Evolutionary conservation across 2,113 vertebrate genomes (phyloP).

Genomic region (Oryctolagus cuniculus): DNA sequence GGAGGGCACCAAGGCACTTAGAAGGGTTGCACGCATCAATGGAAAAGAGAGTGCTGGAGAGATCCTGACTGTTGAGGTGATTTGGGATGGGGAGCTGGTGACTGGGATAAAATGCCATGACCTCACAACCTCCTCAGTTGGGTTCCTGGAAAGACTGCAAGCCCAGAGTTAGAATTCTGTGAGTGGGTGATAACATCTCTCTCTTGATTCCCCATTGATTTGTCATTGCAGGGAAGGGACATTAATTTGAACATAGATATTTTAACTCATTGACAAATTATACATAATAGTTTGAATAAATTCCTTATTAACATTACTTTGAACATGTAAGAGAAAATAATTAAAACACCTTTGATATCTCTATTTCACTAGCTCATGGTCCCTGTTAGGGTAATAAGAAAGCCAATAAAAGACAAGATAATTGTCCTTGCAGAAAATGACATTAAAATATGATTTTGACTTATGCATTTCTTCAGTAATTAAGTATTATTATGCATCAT

Average conservation of each 20-base stretch:
- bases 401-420: background rate
- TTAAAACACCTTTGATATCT: background rate
- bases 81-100: background rate
- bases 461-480: background rate
- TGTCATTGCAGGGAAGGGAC: no score
- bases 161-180: background rate
- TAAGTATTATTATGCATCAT: background rate
- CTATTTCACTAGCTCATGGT: background rate
- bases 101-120: no score
- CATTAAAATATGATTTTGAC: background rate
- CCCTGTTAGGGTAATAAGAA: background rate
- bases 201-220: background rate
- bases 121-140: background rate
- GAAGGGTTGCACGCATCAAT: slow-evolving; percentile 31
- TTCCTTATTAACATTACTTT: background rate
- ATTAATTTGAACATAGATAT: background rate
- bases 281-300: background rate
- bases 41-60: background rate
- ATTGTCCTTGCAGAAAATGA: background rate
- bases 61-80: background rate
- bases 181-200: background rate
- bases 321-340: background rate
- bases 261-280: background rate
- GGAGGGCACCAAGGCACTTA: background rate
- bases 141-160: background rate